phyloP scores from a whole-genome alignment of 2,113 vertebrate genomes.

The Apaloderma vittatum region DNA sequence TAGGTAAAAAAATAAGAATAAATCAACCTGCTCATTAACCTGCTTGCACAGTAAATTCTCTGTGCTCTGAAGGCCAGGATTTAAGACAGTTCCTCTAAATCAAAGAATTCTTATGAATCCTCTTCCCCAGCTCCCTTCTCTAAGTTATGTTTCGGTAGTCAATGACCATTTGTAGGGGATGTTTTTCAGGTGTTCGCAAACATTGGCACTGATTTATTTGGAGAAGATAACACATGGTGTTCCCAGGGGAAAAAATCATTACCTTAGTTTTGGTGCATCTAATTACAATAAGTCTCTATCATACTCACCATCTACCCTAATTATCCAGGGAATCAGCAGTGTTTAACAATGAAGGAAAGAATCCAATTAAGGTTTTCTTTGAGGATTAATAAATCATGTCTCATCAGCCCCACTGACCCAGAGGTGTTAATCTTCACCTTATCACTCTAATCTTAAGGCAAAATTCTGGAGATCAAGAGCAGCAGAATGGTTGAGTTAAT shows the following conservation, averaged over 20 bases:
- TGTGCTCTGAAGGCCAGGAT: conserved; percentile 17
- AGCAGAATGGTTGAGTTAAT: conserved; percentile 70
- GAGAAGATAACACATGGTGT: conserved; percentile 42
- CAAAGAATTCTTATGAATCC: conserved; percentile 20
- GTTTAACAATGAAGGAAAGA: conserved; percentile 77
- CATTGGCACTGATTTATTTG: conserved; percentile 49
- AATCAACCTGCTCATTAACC: conserved; percentile 63
- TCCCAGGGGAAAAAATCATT: conserved; percentile 52
- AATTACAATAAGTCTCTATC: conserved; percentile 76
- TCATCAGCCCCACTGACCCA: conserved; percentile 69
- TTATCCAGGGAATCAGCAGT: conserved; percentile 55
- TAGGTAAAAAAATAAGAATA: conserved; percentile 40
- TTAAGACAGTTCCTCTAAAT: conserved; percentile 61
- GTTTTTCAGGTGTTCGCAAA: conserved; percentile 57
- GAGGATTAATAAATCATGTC: conserved; percentile 80
- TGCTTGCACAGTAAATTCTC: conserved; percentile 27
- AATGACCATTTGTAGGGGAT: conserved; percentile 14
- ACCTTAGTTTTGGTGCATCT: conserved; percentile 57
- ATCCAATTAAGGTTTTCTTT: conserved; percentile 81
- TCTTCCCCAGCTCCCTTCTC: neutral
- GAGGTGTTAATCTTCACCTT: conserved; percentile 79
- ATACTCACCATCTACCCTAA: conserved; percentile 59
- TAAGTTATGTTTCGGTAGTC: conserved; percentile 13
- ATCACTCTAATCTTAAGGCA: conserved; percentile 73
- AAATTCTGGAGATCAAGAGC: conserved; percentile 72